These are phyloP conservation scores for Chelonia mydas DNA, from an alignment of 2,797 vertebrate genomes.

Conservation along the genomic window DNA sequence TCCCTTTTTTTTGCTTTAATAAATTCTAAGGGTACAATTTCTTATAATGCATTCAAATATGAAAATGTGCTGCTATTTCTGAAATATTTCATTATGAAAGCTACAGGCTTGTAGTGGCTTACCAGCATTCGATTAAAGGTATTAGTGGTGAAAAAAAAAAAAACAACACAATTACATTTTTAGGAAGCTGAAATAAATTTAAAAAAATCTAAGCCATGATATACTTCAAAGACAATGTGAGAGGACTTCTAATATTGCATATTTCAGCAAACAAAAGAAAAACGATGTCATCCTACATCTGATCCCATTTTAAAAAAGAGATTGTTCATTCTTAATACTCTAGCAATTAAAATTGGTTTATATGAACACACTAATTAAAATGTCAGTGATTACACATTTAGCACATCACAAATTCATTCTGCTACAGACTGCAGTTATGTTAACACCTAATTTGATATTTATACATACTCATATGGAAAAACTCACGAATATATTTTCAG, in stretches of 20 bases:
- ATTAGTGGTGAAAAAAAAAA: neutral
- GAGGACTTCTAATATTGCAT: neutral
- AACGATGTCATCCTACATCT: neutral
- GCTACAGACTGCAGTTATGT: neutral
- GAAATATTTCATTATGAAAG: constrained; percentile 38
- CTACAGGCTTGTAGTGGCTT: constrained; percentile 1
- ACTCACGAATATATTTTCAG: neutral
- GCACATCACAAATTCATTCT: neutral
- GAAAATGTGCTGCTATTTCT: constrained; percentile 23
- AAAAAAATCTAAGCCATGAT: constrained; percentile 2
- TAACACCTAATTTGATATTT: neutral
- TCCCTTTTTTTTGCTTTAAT: neutral
- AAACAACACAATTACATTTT: neutral
- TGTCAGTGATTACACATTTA: neutral
- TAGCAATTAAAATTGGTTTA: neutral
- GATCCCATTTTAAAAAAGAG: constrained; percentile 34
- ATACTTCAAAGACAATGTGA: neutral
- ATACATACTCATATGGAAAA: neutral
- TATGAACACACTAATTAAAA: constrained; percentile 11
- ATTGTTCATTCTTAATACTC: neutral
- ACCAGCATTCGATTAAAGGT: constrained; percentile 44
- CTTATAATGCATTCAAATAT: constrained; percentile 40
- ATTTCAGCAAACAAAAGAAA: neutral
- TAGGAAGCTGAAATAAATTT: neutral
- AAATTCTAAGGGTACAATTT: constrained; percentile 51